Conservation (phyloP, 2,797 vertebrate species). For the Peromyscus nudipes region DNA sequence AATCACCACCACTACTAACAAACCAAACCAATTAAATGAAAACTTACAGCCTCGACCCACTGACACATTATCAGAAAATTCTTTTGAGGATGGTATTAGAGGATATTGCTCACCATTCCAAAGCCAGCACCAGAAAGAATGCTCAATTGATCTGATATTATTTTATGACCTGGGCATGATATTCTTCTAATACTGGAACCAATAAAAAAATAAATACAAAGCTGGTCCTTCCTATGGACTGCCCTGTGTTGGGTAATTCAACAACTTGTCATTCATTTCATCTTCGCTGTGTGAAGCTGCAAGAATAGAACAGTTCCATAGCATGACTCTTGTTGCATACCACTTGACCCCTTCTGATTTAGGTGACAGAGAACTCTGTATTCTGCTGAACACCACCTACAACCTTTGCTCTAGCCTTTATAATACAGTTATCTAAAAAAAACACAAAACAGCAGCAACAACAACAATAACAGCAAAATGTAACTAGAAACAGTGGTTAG, state of each 20-base stretch:
- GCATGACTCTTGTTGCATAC: neutral
- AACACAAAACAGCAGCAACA: neutral
- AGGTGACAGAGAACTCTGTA: neutral
- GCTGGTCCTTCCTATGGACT: neutral
- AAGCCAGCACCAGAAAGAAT: neutral
- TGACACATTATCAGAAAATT: neutral
- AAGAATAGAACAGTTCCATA: neutral
- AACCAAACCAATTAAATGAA: neutral
- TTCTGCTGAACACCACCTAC: neutral
- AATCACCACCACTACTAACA: neutral
- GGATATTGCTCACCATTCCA: neutral
- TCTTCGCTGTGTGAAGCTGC: slow-evolving; percentile 16
- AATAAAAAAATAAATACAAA: slow-evolving; percentile 54
- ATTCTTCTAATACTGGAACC: slow-evolving; percentile 34
- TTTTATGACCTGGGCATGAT: neutral
- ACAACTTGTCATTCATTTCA: slow-evolving; percentile 13
- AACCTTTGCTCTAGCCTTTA: neutral
- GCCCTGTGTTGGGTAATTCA: neutral
- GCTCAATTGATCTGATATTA: slow-evolving; percentile 52
- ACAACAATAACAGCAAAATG: neutral
- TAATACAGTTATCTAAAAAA: neutral
- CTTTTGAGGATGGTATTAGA: neutral
- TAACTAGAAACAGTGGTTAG: neutral
- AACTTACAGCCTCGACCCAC: neutral
- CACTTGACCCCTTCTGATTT: neutral